Base-by-base conservation (phyloP, 2,888 invertebrate species). In the Pandemis corylana region DNA sequence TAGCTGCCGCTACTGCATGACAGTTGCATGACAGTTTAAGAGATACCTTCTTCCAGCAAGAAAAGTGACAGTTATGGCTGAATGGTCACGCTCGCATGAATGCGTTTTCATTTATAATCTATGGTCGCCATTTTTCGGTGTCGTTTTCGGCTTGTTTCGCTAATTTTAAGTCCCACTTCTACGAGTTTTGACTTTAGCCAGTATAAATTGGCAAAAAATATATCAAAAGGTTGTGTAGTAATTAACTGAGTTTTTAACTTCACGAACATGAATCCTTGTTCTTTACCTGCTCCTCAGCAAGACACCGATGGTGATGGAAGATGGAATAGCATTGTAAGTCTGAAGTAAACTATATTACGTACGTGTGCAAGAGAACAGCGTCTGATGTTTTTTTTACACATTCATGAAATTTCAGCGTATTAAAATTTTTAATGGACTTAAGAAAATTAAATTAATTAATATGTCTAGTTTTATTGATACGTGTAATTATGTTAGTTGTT, bases 241-340 rank as follows among this genome's bases (percentile, higher is more conserved):
- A 68, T 71, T 73, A 51, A 63, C 61, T 9, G n/a, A 28, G 13
- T 65, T 61, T 46, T 66, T 41, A 46, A 41, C 28, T 66, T 41
- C 51, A 61, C 42, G 28, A 64, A 71, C 36, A 97, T 97, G 97
- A 97, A 97, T 95, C 95, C 96, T 81, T 97, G 97, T 86, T 95
- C 96, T 81, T 90, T 95, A 81, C 96, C 98, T 79, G 92, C 95
- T 78, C 96, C 96, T 78, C 96, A 96, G 81, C 95, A 96, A 86
- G 98, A 98, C 92, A 93, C 95, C 64, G 97, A 97, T 83, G 98
- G 98, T 68, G 98, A 98, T 92, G 97, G 96, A 84, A 95, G 98
- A 84, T 98, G 98, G 98, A 95, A 97, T 89, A 97, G 97, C 90
- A 96, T 97, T 84, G 94, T 94, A 87, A 92, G 93, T 88, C 83